Conservation (phyloP, 2,113 vertebrate species). For the Falco punctatus region DNA sequence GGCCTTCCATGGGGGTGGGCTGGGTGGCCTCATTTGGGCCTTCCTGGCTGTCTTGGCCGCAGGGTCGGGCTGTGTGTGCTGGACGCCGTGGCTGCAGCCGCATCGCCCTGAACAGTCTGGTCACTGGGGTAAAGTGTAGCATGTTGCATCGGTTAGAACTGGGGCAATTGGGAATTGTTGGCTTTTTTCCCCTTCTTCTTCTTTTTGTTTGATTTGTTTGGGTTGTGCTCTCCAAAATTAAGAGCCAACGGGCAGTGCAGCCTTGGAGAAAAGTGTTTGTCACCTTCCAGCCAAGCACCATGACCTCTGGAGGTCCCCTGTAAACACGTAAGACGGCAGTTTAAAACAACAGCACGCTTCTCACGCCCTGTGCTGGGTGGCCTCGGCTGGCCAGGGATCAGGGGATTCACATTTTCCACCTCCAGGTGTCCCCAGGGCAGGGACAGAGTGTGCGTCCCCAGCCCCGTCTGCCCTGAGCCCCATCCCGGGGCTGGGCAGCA, state of each 20-base stretch:
- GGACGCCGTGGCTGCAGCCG: accelerated
- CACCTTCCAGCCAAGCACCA: background rate
- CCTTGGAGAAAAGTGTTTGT: background rate
- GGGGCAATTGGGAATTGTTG: background rate
- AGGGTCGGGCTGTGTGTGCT: background rate
- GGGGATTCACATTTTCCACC: accelerated
- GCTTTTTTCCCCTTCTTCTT: too few species aligned
- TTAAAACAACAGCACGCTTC: background rate
- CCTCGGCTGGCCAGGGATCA: accelerated
- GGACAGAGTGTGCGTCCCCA: accelerated
- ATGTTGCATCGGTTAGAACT: background rate
- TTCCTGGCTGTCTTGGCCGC: background rate
- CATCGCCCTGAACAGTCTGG: background rate
- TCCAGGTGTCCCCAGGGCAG: background rate
- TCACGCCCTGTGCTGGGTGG: background rate
- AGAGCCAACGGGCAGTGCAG: background rate
- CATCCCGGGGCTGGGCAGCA: accelerated
- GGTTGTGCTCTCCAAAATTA: background rate
- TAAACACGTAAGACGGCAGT: background rate
- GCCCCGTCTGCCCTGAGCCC: background rate
- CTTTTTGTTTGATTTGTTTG: background rate
- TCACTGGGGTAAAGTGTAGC: background rate
- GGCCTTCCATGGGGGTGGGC: background rate
- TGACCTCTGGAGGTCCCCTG: background rate
- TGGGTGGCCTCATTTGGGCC: background rate